Evolutionary conservation across 2,888 invertebrate species (phyloP).

Genomic region (Meandrusa payeni): DNA sequence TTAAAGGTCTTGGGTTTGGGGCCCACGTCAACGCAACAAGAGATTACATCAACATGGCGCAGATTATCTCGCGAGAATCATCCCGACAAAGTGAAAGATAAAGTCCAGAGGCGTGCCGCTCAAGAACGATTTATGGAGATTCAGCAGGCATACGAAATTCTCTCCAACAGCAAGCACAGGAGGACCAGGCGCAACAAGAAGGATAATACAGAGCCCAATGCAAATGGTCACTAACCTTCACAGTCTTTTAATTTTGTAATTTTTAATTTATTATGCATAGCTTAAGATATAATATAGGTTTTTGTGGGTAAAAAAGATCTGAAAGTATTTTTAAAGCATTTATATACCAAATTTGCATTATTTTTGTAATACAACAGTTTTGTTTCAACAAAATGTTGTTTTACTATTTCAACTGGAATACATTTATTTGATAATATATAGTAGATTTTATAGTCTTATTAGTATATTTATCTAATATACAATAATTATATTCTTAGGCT

Average conservation of each 20-base stretch:
- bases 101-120: slow-evolving; percentile 83
- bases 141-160: slow-evolving; percentile 94
- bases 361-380: background rate
- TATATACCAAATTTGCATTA: background rate
- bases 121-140: slow-evolving; percentile 95
- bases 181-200: slow-evolving; percentile 88
- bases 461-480: too few relatives aligned
- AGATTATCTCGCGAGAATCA: slow-evolving; percentile 92
- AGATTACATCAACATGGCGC: slow-evolving; percentile 92
- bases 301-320: background rate
- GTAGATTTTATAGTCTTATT: too few relatives aligned
- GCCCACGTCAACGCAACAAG: slow-evolving; percentile 90
- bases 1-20: slow-evolving; percentile 89
- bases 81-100: slow-evolving; percentile 94
- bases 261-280: too few relatives aligned
- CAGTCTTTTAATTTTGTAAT: too few relatives aligned
- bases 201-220: slow-evolving; percentile 69
- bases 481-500: too few relatives aligned
- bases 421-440: slow-evolving; percentile 9
- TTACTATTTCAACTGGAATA: slow-evolving; percentile 1
- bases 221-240: too few relatives aligned
- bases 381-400: background rate
- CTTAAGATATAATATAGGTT: too few relatives aligned
- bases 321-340: slow-evolving; percentile 1
- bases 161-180: slow-evolving; percentile 90